Evolutionary conservation across 2,888 invertebrate species (phyloP).

Genomic region (Cetonia aurata): DNA sequence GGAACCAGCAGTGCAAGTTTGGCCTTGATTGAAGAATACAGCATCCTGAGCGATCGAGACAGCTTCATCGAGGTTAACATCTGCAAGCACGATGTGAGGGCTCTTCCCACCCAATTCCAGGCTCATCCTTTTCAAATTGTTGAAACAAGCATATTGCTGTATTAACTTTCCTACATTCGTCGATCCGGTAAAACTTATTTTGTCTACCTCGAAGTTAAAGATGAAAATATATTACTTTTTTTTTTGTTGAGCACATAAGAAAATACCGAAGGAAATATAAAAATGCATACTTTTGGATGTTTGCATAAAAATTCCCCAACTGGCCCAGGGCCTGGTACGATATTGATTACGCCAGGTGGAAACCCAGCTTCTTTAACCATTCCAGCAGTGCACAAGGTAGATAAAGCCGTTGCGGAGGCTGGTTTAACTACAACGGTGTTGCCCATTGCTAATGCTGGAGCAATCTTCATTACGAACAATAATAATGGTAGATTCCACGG

Average conservation of each 20-base stretch:
- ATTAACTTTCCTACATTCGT: constrained; percentile 90
- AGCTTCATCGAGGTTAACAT: constrained; percentile 84
- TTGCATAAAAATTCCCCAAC: constrained; percentile 83
- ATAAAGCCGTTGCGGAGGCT: constrained; percentile 94
- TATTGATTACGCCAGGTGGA: constrained; percentile 91
- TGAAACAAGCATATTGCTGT: constrained; percentile 79
- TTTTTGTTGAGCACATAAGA: background rate
- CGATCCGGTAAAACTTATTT: constrained; percentile 96
- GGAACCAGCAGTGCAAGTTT: constrained; percentile 94
- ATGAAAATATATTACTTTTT: background rate
- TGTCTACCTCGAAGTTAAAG: constrained; percentile 74
- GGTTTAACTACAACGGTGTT: constrained; percentile 91
- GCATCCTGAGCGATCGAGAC: constrained; percentile 88
- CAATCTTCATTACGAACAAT: constrained; percentile 96
- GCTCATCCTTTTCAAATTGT: constrained; percentile 87
- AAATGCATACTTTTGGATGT: constrained; percentile 18
- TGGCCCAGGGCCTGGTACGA: constrained; percentile 89
- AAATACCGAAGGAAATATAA: background rate
- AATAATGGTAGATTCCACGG: constrained; percentile 95
- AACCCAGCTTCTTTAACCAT: constrained; percentile 91
- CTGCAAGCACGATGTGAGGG: constrained; percentile 89
- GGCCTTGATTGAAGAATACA: constrained; percentile 90
- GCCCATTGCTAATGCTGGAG: constrained; percentile 80
- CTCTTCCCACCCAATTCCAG: constrained; percentile 92
- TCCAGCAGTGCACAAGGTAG: constrained; percentile 89